These are phyloP conservation scores for Abrostola triplasia DNA, from an alignment of 2,888 invertebrate genomes.

Conservation along the genomic window DNA sequence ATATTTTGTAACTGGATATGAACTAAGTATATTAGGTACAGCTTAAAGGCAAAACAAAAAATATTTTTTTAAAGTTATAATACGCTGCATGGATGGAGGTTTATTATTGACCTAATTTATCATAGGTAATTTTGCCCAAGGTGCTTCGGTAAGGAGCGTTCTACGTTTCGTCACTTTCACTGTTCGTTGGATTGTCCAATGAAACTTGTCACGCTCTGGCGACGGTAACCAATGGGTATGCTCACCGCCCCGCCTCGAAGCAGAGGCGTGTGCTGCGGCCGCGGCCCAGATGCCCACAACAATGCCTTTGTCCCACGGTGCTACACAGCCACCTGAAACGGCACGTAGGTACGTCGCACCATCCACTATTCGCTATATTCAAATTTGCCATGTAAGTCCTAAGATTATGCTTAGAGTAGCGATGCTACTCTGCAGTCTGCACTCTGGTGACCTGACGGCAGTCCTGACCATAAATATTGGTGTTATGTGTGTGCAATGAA, in stretches of 20 bases:
- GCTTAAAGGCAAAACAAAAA: too few relatives aligned
- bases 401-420: constrained; percentile 30
- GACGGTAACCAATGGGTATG: constrained; percentile 82
- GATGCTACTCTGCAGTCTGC: constrained; percentile 41
- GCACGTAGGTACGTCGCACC: constrained; percentile 12
- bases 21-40: too few relatives aligned
- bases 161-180: constrained; percentile 81
- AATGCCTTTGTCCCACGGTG: constrained; percentile 60
- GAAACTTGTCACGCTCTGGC: constrained; percentile 83
- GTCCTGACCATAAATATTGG: constrained; percentile 54
- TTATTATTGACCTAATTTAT: constrained; percentile 62
- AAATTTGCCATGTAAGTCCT: constrained; percentile 33
- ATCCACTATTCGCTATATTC: constrained; percentile 32
- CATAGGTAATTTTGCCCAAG: constrained; percentile 75
- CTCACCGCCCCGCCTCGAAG: constrained; percentile 82
- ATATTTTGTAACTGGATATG: too few relatives aligned
- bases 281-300: constrained; percentile 72
- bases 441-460: constrained; percentile 51
- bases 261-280: constrained; percentile 79
- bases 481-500: constrained; percentile 56
- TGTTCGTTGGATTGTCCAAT: constrained; percentile 83
- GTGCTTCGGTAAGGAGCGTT: constrained; percentile 72
- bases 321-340: constrained; percentile 52
- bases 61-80: not conserved
- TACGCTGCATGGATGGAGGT: constrained; percentile 18